phyloP scores from a whole-genome alignment of 2,113 vertebrate species.

The Toxotes jaculatrix region DNA sequence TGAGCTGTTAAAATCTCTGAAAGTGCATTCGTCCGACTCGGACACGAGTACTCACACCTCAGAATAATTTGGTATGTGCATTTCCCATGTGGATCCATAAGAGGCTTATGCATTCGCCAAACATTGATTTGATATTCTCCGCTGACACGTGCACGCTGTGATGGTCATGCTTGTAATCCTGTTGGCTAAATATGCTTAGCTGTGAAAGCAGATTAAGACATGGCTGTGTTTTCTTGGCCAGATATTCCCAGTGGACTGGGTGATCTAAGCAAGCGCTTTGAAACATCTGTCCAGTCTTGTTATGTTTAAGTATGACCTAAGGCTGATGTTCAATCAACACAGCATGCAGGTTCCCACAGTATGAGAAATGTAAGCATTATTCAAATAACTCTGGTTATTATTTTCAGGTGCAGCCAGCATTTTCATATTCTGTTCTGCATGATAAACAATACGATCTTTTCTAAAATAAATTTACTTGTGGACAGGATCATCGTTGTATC shows the following conservation, averaged over 20 bases:
- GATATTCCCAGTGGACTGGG: slow-evolving; percentile 67
- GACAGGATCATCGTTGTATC: neutral
- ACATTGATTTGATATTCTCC: slow-evolving; percentile 80
- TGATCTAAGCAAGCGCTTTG: slow-evolving; percentile 67
- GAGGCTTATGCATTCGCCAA: slow-evolving; percentile 76
- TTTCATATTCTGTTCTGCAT: neutral
- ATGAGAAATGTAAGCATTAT: neutral
- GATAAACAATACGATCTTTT: neutral
- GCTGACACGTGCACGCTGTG: slow-evolving; percentile 73
- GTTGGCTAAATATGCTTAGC: slow-evolving; percentile 82
- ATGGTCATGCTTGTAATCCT: slow-evolving; percentile 84
- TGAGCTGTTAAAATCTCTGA: slow-evolving; percentile 54
- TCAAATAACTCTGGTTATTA: neutral
- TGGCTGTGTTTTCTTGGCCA: slow-evolving; percentile 78
- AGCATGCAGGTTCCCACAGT: slow-evolving; percentile 3
- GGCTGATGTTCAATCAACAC: slow-evolving; percentile 37
- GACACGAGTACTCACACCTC: slow-evolving; percentile 63
- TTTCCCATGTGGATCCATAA: slow-evolving; percentile 72
- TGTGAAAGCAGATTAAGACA: slow-evolving; percentile 83
- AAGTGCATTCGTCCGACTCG: slow-evolving; percentile 45
- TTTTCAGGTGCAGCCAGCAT: slow-evolving; percentile 4
- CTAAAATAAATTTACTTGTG: neutral
- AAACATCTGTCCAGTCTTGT: slow-evolving; percentile 72
- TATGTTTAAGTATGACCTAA: slow-evolving; percentile 58
- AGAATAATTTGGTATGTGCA: slow-evolving; percentile 64